Evolutionary conservation across 2,888 invertebrate species (phyloP), one percentile per base, ranked within the genome.

Genomic region (Cephalotes varians): DNA sequence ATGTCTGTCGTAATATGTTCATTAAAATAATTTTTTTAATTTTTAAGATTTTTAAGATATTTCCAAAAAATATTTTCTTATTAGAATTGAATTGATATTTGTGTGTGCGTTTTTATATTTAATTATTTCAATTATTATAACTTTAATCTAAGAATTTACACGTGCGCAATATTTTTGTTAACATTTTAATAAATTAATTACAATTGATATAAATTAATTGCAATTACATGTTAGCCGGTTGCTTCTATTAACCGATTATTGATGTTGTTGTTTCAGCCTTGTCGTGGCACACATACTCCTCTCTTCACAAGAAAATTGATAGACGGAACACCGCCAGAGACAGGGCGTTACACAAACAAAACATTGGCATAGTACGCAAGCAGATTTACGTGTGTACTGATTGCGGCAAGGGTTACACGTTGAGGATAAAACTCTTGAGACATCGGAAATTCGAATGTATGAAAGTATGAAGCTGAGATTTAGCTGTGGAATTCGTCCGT

Each of bases 401-500:
- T 44, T 94, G 94, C 81, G 93, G 93, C 37, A 94, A 93, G 62
- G 84, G 89, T 34, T 94, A 93, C 83, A 90, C 91, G 3, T 93
- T 92, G 2, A 88, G 88, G 56, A 90, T 93, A 37, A 94, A 94
- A 1, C 88, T 94, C 2, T 92, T 93, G 93, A 89, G 93, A 47
- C 94, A 94, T 85, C 91, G 89, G 56, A 94, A 93, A 62, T 93
- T 91, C 83, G 94, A 94, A 73, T 94, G 93, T 83, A 84, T 93
- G 74, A 93, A 94, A 72, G 87, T 37, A 25, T 93, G 3, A 88
- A 85, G 60, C 93, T 93, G 0, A 93, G 91, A 40, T 87, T 91
- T 47, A 34, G 1, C 54, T 79, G 86, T n/a, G 93, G 92, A 72
- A 93, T 73, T 31, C 3, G 90, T 44, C 92, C 93, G 1, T 93